These are phyloP conservation scores for Tryphoninae sp. DNA, from an alignment of 2,888 invertebrate species.

Conservation along the genomic window DNA sequence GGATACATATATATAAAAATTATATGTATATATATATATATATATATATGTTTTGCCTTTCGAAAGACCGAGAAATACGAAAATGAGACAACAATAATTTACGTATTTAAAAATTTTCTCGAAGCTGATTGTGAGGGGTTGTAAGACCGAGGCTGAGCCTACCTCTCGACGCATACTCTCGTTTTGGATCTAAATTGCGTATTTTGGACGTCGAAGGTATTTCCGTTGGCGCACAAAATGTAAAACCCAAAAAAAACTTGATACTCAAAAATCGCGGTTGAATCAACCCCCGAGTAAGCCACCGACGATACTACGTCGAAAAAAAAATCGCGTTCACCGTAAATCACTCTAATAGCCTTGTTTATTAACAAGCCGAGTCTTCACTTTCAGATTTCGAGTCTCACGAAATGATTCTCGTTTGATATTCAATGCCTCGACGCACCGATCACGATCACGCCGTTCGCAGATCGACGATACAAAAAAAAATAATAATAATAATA, in stretches of 20 bases:
- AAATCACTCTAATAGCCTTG: constrained; percentile 12
- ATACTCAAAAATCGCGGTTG: neutral
- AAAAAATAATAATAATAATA: constrained; percentile 7
- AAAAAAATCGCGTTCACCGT: constrained; percentile 33
- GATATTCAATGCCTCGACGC: constrained; percentile 13
- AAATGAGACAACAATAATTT: constrained; percentile 11
- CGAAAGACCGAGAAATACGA: constrained; percentile 12
- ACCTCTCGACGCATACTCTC: constrained; percentile 12
- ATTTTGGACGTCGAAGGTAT: constrained; percentile 57
- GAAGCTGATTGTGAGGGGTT: constrained; percentile 28
- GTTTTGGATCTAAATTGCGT: constrained; percentile 20
- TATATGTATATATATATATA: too few species aligned
- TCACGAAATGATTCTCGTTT: constrained; percentile 24
- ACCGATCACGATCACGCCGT: constrained; percentile 11
- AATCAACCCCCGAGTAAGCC: constrained; percentile 13
- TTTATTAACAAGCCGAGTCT: constrained; percentile 12
- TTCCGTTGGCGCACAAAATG: constrained; percentile 16
- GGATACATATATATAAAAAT: neutral
- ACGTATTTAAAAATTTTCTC: constrained; percentile 16
- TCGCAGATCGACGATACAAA: constrained; percentile 10
- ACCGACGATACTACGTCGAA: constrained; percentile 34
- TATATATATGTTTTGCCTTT: constrained; percentile 15
- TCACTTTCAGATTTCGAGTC: constrained; percentile 4
- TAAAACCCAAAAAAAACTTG: neutral
- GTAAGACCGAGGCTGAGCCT: constrained; percentile 15